Evolutionary conservation across 92 coral and sea anemone genomes (phyloP), one percentile per base, ranked within the genome.

Genomic region (Epizoanthus illoricatus): DNA sequence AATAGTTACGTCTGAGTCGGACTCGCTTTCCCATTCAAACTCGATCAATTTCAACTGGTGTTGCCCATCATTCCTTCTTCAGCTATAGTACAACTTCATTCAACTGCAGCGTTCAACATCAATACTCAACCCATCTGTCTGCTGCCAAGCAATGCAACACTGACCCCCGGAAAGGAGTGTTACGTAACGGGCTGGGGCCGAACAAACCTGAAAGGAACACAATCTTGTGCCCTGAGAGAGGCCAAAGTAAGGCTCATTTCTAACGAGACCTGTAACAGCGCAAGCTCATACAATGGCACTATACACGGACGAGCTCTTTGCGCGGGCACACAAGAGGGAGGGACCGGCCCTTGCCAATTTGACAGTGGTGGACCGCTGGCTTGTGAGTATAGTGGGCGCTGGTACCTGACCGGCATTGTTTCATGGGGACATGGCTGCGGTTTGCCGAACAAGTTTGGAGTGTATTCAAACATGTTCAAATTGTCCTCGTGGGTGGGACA

Each of bases 361-460:
- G 98, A 94, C 74, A 94, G 98, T 72, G 98, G 98, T 47, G 98
- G 98, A 63, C 98, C 98, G 76, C 88, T 94, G 87, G 87, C 89
- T 24, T 92, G 97, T 59, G 84, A 83, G 45, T 89, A 83, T 43
- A 41, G 12, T 18, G 94, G 96, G 62, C 81, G 70, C 69, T 94
- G 92, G 95, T 94, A 88, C 66, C 79, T 94, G 6, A 87, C 85
- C 28, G 98, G 98, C 0, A 75, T 90, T 19, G 97, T 94, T 67
- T 94, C 97, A 0, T 94, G 92, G 91, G 98, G 96, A 16, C 85
- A 85, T 2, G 92, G 93, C 13, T 94, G 98, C 71, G 97, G 86
- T 13, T 58, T 86, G 24, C 94, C 98, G 0, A 80, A 81, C 66
- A 94, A 92, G 75, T 92, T 75, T 74, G 94, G 98, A 42, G 98